phyloP scores from a whole-genome alignment of 2,888 invertebrate species.

The Aleiodes leptofemur region DNA sequence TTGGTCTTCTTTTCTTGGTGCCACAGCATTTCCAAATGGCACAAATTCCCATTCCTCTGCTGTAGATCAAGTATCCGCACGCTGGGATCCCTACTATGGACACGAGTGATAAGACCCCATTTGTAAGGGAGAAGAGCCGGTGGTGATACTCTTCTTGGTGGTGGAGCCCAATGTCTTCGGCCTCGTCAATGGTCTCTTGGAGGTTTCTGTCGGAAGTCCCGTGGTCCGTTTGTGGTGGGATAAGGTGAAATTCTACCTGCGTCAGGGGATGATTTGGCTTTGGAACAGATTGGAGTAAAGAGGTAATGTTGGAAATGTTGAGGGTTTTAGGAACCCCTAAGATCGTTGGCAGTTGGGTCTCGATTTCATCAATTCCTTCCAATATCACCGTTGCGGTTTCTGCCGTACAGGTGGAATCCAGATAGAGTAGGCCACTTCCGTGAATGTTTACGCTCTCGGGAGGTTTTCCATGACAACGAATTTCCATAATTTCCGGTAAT shows the following conservation, averaged over 20 bases:
- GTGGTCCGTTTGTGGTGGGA: not conserved
- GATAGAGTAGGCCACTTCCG: not conserved
- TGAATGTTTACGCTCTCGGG: not conserved
- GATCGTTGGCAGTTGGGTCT: not conserved
- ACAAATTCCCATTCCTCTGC: no score
- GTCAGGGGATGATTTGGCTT: not conserved
- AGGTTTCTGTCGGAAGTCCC: not conserved
- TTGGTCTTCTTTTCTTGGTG: no score
- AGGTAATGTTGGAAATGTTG: not conserved
- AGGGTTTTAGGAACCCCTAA: not conserved
- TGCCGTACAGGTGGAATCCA: not conserved
- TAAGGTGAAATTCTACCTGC: not conserved
- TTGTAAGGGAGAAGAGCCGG: not conserved
- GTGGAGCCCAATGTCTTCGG: not conserved
- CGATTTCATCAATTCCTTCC: not conserved
- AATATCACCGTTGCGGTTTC: not conserved
- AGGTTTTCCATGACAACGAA: not conserved
- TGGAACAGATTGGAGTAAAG: no score
- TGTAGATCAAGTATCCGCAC: no score
- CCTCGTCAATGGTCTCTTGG: not conserved
- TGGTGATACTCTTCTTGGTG: conserved; percentile 5
- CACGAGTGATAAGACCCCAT: no score
- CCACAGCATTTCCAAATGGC: no score
- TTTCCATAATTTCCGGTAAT: not conserved
- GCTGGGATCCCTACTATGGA: no score